Base-by-base conservation (phyloP, 2,888 invertebrate species). In the Ophion ellenae region DNA sequence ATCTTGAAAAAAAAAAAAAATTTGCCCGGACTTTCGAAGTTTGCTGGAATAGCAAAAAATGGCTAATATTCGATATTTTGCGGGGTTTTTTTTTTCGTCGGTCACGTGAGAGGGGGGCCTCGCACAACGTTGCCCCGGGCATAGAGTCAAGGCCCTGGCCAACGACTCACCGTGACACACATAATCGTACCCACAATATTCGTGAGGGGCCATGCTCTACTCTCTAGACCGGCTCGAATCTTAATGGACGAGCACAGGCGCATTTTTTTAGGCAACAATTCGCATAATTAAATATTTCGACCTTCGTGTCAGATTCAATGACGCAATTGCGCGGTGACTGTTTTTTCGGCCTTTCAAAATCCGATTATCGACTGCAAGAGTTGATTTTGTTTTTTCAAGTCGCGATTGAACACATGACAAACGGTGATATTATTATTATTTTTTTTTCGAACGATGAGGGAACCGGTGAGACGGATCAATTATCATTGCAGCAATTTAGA, bases 151-250 rank as follows among this genome's bases (percentile, higher is more conserved):
- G 93, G 93, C 86, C 90, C 90, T 81, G 88, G 87, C 87, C 90
- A 90, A 88, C 90, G 88, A 89, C 91, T 93, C 83, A 77, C 92
- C 93, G 90, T 93, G 93, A 93, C 93, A 93, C 91, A 93, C 92
- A 92, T 93, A 91, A 82, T 74, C 74, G 79, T 64, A 7, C 67
- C 66, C 73, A 64, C 78, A 32, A 74, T 80, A 73, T 86, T 77
- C 77, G 73, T 70, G 61, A 81, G 86, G 87, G 80, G 74, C 78
- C 86, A 53, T 63, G 69, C 83, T 82, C 75, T 82, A 77, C 81
- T 77, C 79, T 79, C 57, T 81, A 47, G 81, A 66, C 76, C 63
- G 53, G n/a, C 74, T 84, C 78, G 77, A 70, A 69, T 83, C 69
- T 86, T 87, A 86, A 85, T 83, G 80, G 74, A 83, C 82, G 74